phyloP scores from a whole-genome alignment of 2,113 vertebrate genomes.

The Prunella himalayana region DNA sequence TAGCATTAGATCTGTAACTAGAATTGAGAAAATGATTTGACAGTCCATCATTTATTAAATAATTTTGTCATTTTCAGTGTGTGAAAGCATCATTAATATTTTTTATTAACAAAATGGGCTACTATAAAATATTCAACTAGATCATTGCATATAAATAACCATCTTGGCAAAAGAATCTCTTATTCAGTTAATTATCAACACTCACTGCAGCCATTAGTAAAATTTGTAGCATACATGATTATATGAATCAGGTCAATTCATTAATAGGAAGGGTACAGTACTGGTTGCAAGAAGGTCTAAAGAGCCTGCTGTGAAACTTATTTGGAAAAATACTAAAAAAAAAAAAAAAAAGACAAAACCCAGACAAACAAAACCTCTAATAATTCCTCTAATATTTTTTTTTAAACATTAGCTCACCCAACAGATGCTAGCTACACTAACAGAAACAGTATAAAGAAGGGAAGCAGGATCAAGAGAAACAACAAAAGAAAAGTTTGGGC shows the following conservation, averaged over 20 bases:
- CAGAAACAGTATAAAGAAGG: neutral
- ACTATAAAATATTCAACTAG: neutral
- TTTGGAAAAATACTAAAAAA: neutral
- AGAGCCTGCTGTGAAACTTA: neutral
- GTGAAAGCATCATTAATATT: neutral
- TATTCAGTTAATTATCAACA: neutral
- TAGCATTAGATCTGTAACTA: neutral
- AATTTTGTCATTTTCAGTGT: neutral
- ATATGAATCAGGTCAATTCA: neutral
- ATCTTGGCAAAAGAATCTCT: neutral
- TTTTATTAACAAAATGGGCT: neutral
- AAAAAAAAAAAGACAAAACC: neutral
- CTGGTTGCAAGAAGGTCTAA: neutral
- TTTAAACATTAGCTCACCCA: neutral
- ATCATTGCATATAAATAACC: neutral
- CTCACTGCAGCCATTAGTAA: neutral
- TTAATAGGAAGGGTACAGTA: neutral
- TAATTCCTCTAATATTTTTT: neutral
- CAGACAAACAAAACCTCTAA: neutral
- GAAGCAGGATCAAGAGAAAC: neutral
- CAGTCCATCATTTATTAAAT: neutral
- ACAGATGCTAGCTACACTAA: neutral
- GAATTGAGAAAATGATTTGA: neutral
- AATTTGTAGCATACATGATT: neutral
- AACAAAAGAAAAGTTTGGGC: neutral